Base-by-base conservation (phyloP, 92 coral and sea anemone species). In the Heteractis magnifica region DNA sequence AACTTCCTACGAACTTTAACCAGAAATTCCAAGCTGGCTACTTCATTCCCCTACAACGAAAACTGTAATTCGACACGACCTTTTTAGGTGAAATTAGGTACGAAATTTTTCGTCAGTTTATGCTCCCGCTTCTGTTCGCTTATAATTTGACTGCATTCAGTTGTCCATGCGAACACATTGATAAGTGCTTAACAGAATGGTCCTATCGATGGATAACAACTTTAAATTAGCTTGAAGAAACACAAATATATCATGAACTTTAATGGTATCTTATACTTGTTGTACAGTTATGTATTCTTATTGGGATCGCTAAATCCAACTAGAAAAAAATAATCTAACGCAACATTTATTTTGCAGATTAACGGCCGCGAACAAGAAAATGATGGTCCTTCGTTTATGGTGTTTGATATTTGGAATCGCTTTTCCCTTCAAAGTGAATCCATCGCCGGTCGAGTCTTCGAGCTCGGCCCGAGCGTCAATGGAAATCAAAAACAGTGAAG, bases 401-500 rank as follows among this genome's bases (percentile, higher is more conserved):
- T 92, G 86, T 84, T 68, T 94, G 77, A 55, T 94, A 44, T 80
- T 94, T 79, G 91, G 90, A 76, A 82, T 84, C 73, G 81, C 87
- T 52, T 34, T 91, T 26, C 89, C 91, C 26, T 82, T 82, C 48
- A 84, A 78, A 79, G 86, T 78, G 79, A 74, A 71, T 14, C 71
- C 91, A 11, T 79, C 76, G 41, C 87, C 81, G 19, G 75, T 53
- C 44, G 76, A 56, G 9, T 23, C 72, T 7, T 50, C 79, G 41
- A 55, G 64, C 41, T 84, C 77, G 5, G 72, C 51, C 23, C 75
- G 84, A 44, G 78, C 65, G 16, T 41, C 56, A 49, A 34, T 20
- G 13, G 52, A 79, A 62, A 50, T 55, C 49, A 56, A 82, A 74
- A 71, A 90, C 71, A 90, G 88, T 64, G 90, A 81, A 58, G 89